These are phyloP conservation scores for Trachurus trachurus DNA, from an alignment of 2,797 vertebrate species.

Conservation along the genomic window DNA sequence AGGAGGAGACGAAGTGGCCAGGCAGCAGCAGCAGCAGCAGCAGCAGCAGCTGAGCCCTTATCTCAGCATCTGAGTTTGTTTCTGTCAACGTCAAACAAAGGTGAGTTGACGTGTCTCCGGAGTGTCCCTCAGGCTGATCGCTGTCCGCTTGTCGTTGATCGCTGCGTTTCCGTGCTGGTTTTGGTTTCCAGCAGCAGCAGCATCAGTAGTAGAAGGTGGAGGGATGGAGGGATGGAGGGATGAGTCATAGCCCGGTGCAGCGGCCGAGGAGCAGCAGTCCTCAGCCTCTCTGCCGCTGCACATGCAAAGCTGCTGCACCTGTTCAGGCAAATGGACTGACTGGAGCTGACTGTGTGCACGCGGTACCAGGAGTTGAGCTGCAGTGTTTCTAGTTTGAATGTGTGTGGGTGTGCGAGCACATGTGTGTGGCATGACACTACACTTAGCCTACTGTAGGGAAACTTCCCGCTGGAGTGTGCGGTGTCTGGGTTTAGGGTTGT, in stretches of 20 bases:
- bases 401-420: background rate
- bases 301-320: constrained; percentile 45
- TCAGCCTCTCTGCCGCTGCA: constrained; percentile 52
- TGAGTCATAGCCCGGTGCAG: constrained; percentile 76
- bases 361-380: background rate
- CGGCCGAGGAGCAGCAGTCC: constrained; percentile 47
- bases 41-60: constrained; percentile 56
- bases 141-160: constrained; percentile 13
- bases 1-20: constrained; percentile 70
- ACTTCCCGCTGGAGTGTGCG: background rate
- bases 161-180: constrained; percentile 43
- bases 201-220: constrained; percentile 36
- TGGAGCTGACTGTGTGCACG: background rate
- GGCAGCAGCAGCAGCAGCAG: constrained; percentile 59
- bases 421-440: background rate
- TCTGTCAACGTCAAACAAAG: constrained; percentile 41
- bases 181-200: constrained; percentile 33
- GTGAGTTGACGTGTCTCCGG: constrained; percentile 37
- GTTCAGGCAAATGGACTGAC: constrained; percentile 28
- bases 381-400: background rate
- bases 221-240: constrained; percentile 67
- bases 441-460: background rate
- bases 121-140: background rate
- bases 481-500: no score
- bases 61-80: constrained; percentile 69